phyloP scores from a whole-genome alignment of 2,888 invertebrate genomes.

The Stenoptilia bipunctidactyla region DNA sequence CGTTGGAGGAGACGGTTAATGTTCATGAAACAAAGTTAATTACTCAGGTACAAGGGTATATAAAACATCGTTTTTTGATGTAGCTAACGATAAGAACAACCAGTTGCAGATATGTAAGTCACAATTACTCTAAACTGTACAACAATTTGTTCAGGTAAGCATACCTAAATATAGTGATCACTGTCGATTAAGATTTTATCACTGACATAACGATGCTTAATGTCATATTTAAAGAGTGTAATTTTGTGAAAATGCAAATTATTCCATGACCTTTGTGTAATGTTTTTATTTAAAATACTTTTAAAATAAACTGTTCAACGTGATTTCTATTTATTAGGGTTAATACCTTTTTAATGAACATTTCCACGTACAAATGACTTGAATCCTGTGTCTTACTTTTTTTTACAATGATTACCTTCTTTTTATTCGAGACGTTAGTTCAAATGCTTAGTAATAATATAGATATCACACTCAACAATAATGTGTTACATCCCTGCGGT shows the following conservation, averaged over 20 bases:
- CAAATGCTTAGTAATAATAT: conserved; percentile 29
- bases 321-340: neutral
- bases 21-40: too few relatives aligned
- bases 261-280: neutral
- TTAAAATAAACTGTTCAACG: too few relatives aligned
- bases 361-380: too few relatives aligned
- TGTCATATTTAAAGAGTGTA: neutral
- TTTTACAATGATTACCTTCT: too few relatives aligned
- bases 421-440: too few relatives aligned
- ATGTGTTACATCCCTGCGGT: conserved; percentile 43
- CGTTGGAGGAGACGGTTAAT: too few relatives aligned
- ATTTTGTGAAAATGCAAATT: conserved; percentile 1
- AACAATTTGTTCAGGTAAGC: conserved; percentile 1
- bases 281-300: too few relatives aligned
- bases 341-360: neutral
- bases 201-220: neutral
- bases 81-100: too few relatives aligned
- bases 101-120: neutral
- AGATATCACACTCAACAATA: conserved; percentile 31
- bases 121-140: conserved; percentile 1
- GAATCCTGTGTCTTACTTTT: too few relatives aligned
- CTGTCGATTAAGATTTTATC: conserved; percentile 1
- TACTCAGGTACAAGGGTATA: too few relatives aligned
- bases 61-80: too few relatives aligned
- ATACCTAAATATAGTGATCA: conserved; percentile 1